Base-by-base conservation (phyloP, 1,140 invertebrate genomes). In the Cherax quadricarinatus region DNA sequence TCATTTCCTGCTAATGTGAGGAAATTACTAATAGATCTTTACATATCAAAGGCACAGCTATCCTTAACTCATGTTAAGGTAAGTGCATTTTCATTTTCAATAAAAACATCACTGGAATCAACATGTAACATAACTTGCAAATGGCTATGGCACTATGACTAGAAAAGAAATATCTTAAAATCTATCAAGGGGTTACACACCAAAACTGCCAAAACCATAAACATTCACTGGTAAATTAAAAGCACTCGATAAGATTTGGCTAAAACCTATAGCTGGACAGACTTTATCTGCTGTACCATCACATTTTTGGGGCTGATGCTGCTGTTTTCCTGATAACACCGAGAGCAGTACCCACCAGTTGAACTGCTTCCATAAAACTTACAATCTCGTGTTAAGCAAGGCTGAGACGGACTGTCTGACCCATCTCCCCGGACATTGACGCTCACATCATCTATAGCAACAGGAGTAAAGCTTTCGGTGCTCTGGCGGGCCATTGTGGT, bases 281-380 rank as follows among this genome's bases (percentile, higher is more conserved):
- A 91, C 79, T 91, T 91, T 49, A 91, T 91, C 85, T 91, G 90
- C 78, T 91, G 90, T 24, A 91, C 90, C 83, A 91, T 91, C n/a
- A 91, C 90, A 87, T 60, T 91, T 49, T 86, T 91, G 70, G 84
- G 85, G 21, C 78, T 18, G 18, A 73, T 73, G 14, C 53, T 86
- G 78, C n/a, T n/a, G 49, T 82, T 78, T 51, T 90, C 88, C 57
- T 92, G 91, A 51, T 88, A 88, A 66, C 91, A 92, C 60, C 82
- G 80, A 30, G 91, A 92, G 82, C 91, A 92, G 51, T 88, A 92
- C 9, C 91, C 91, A 51, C 91, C 60, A 3, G 91, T 84, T 53
- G 81, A 84, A 57, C 62, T 60, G 51, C 91, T 92, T 57, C 91
- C 91, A 62, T 92, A 92, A 62, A 92, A 92, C 30, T 84, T 83